Base-by-base conservation (phyloP, 1,140 invertebrate genomes). In the Nymphalis io region DNA sequence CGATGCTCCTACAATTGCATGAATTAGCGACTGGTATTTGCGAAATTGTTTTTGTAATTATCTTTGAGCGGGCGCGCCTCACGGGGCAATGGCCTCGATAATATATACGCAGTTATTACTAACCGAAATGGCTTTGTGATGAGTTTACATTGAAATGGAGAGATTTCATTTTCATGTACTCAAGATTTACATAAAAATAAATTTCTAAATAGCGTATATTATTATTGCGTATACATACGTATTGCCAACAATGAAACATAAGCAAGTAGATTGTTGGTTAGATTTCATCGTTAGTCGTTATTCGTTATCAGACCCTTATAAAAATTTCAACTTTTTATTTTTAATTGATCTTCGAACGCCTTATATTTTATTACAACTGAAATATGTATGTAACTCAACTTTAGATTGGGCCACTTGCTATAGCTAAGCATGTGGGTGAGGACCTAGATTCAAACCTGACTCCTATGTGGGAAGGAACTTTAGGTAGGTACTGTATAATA, bases 351-450 rank as follows among this genome's bases (percentile, higher is more conserved):
- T 33, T 8, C 6, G 27, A 8, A 33, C 5, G 10, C 6, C 1
- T 53, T 33, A 11, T 51, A 11, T 39, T 12, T 42, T 42, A 57
- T 53, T 53, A 11, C 40, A 58, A 18, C 18, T 60, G 27, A 51
- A 65, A 64, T 21, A 44, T 69, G 42, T 72, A 60, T 65, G 23
- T 66, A 77, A 73, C 65, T 64, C 70, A 79, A 74, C 73, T 55
- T 16, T 55, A 15, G 51, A 51, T 55, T 55, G 51, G 51, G 15
- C 23, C 20, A 55, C 21, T 55, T 23, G 51, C 18, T 20, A 51
- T 51, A 55, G 5, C 69, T 74, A 42, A 48, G 65, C 73, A 81
- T 77, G 81, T 86, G 84, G 81, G 83, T 81, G 78, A 80, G 69
- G 67, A 68, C 76, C 78, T 80, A 78, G 72, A 72, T 74, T 68